Conservation (phyloP, 2,888 invertebrate species). For the Acanthoscelides obtectus region DNA sequence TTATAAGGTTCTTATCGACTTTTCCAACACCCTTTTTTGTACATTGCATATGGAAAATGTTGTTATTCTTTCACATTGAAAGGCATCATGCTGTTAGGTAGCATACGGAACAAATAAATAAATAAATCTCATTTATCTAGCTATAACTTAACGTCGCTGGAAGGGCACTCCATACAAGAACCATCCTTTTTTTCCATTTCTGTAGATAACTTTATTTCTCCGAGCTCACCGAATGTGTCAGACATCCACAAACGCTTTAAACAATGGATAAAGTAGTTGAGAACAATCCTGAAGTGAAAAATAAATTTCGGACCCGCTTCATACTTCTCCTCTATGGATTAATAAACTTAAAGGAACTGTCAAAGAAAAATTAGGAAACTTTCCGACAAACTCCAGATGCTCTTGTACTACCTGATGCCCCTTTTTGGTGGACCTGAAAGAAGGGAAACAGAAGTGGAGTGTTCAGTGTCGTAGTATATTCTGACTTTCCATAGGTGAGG, state of each 20-base stretch:
- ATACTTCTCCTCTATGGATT: slow-evolving; percentile 21
- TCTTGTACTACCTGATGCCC: slow-evolving; percentile 5
- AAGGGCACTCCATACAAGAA: not conserved
- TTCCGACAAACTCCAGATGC: slow-evolving; percentile 20
- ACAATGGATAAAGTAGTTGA: slow-evolving; percentile 6
- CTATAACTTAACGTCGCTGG: not conserved
- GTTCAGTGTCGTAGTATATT: not conserved
- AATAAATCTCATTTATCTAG: no score
- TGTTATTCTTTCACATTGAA: no score
- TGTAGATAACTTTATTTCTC: not conserved
- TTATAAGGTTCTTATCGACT: no score
- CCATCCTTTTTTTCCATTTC: not conserved
- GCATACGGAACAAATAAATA: no score
- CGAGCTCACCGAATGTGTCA: not conserved
- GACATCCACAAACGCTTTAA: slow-evolving; percentile 4
- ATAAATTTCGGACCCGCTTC: not conserved
- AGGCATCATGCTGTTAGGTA: no score
- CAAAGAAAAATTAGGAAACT: slow-evolving; percentile 36
- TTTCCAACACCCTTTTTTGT: no score
- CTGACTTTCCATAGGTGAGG: no score
- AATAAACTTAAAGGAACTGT: slow-evolving; percentile 33
- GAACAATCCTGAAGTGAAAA: slow-evolving; percentile 11
- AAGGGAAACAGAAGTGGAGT: not conserved
- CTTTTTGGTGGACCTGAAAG: not conserved
- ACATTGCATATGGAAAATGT: no score